Conservation (phyloP, 2,113 vertebrate species). For the Lepus timidus region DNA sequence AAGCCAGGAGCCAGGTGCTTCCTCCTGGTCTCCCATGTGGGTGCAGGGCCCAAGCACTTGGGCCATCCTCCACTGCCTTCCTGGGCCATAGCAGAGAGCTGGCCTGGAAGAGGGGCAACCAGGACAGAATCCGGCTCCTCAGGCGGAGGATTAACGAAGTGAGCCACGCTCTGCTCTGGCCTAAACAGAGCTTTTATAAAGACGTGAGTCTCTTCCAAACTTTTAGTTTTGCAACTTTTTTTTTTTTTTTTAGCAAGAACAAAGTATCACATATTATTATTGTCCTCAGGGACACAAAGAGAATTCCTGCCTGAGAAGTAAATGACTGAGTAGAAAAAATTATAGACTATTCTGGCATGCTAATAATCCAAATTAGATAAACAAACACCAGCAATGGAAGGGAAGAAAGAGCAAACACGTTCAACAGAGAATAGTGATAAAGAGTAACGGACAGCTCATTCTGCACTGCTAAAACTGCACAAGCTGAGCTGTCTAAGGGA, state of each 20-base stretch:
- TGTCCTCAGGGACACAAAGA: conserved; percentile 54
- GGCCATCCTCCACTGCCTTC: too few species aligned
- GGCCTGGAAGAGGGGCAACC: too few species aligned
- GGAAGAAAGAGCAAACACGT: conserved; percentile 6
- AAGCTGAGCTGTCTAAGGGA: conserved; percentile 38
- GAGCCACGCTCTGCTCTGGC: too few species aligned
- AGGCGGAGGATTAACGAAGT: too few species aligned
- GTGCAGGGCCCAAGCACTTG: too few species aligned
- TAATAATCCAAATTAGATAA: conserved; percentile 76
- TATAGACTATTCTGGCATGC: conserved; percentile 58
- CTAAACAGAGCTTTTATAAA: neutral
- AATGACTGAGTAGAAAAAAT: conserved; percentile 62
- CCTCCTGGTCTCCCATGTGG: too few species aligned
- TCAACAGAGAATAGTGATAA: conserved; percentile 41
- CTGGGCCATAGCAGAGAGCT: too few species aligned
- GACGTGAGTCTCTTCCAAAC: neutral
- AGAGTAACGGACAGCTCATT: conserved; percentile 37
- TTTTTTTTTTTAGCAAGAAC: neutral
- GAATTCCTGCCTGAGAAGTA: conserved; percentile 67
- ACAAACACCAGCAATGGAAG: conserved; percentile 60
- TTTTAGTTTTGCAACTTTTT: conserved; percentile 48
- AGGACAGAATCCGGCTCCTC: too few species aligned
- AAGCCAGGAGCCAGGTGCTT: too few species aligned
- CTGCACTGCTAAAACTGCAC: conserved; percentile 54
- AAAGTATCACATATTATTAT: neutral